Percentiles rank a stretch among this genome's conserved stretches.
Conservation (phyloP, 2,888 invertebrate genomes). For the Trissonchulus latispiculum region DNA sequence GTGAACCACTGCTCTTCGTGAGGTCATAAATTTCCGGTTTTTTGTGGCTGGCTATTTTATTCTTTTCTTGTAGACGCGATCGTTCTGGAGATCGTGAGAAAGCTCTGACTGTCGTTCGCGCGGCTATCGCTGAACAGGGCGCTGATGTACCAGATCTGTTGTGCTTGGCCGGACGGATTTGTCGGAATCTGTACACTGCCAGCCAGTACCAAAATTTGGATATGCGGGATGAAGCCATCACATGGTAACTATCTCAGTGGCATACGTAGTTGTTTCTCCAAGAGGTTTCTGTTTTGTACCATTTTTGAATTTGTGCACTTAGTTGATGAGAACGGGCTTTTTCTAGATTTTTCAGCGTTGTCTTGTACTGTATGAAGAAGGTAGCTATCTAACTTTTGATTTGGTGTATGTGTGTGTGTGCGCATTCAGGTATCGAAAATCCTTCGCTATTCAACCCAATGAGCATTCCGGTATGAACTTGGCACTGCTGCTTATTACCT, state of each 20-base stretch:
- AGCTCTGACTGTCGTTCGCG: slow-evolving; percentile 78
- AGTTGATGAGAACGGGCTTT: no score
- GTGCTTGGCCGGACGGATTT: slow-evolving; percentile 92
- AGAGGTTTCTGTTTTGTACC: background rate
- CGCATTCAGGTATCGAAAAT: slow-evolving; percentile 37
- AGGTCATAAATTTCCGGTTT: no score
- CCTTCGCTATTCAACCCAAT: slow-evolving; percentile 94
- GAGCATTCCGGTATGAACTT: slow-evolving; percentile 98
- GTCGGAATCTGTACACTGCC: slow-evolving; percentile 80
- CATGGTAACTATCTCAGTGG: slow-evolving; percentile 57
- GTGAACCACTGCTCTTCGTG: no score
- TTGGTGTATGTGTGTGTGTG: no score
- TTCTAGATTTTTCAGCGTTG: no score
- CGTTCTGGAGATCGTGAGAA: slow-evolving; percentile 85
- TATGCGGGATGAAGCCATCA: slow-evolving; percentile 79
- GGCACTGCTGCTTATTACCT: slow-evolving; percentile 88
- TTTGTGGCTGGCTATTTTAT: slow-evolving; percentile 30
- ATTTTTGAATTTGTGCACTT: no score
- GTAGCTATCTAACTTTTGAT: no score
- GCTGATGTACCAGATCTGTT: slow-evolving; percentile 93
- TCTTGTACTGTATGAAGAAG: no score
- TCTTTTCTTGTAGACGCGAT: slow-evolving; percentile 59
- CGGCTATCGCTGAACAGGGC: slow-evolving; percentile 72
- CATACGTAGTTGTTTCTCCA: background rate
- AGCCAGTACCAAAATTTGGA: slow-evolving; percentile 77